These are phyloP conservation scores for Papilio demoleus DNA, from an alignment of 2,888 invertebrate species.

Conservation along the genomic window DNA sequence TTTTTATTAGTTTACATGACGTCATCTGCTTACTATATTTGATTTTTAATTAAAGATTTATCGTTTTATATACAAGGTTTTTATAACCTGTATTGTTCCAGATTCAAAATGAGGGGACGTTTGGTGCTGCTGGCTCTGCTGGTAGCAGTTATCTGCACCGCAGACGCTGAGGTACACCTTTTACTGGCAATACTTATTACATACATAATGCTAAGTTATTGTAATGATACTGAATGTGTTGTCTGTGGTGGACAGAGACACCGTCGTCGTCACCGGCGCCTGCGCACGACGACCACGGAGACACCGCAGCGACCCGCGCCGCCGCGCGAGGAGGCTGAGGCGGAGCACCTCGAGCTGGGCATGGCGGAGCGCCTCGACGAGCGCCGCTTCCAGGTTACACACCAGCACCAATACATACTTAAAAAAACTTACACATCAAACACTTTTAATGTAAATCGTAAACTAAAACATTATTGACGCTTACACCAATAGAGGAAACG, in stretches of 20 bases:
- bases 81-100: slow-evolving; percentile 43
- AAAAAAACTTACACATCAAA: no score
- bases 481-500: no score
- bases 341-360: slow-evolving; percentile 71
- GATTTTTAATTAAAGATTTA: no score
- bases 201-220: no score
- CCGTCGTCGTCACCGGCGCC: slow-evolving; percentile 67
- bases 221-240: not conserved
- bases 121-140: slow-evolving; percentile 66
- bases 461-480: no score
- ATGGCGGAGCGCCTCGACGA: slow-evolving; percentile 74
- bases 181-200: no score
- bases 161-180: slow-evolving; percentile 64
- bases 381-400: slow-evolving; percentile 67
- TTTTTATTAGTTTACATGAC: no score
- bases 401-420: no score
- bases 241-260: slow-evolving; percentile 51
- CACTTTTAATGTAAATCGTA: no score
- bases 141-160: slow-evolving; percentile 67
- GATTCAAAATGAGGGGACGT: slow-evolving; percentile 64
- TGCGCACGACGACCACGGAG: slow-evolving; percentile 64
- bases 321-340: slow-evolving; percentile 59
- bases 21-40: no score
- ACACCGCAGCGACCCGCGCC: slow-evolving; percentile 47
- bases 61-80: no score